phyloP scores from a whole-genome alignment of 2,797 vertebrate species.

The Benthosema pterotum region DNA sequence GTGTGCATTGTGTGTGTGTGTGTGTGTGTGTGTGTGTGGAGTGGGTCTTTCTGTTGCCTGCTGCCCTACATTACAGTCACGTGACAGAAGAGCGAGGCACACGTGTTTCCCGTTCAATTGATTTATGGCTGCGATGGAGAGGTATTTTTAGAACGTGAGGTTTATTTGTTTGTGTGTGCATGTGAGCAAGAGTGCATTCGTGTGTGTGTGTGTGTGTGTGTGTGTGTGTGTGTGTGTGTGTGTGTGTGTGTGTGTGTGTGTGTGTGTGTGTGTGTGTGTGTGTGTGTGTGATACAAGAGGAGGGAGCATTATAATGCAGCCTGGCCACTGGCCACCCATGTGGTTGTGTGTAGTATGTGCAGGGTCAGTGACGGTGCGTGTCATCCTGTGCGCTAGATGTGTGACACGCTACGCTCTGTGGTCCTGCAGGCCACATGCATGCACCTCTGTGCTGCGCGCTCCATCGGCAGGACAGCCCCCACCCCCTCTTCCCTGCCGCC shows the following conservation, averaged over 20 bases:
- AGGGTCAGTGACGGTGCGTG: constrained; percentile 19
- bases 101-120: neutral
- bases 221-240: constrained; percentile 22
- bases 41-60: neutral
- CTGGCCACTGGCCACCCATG: constrained; percentile 23
- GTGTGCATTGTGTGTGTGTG: neutral
- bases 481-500: too few relatives aligned
- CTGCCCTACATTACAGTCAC: neutral
- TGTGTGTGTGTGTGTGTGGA: neutral
- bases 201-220: constrained; percentile 9
- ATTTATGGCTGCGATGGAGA: neutral
- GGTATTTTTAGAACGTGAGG: neutral
- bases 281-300: neutral
- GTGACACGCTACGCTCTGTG: constrained; percentile 19
- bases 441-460: constrained; percentile 21
- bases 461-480: too few relatives aligned
- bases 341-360: constrained; percentile 20
- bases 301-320: constrained; percentile 52
- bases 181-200: neutral
- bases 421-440: constrained; percentile 30
- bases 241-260: constrained; percentile 24
- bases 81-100: neutral
- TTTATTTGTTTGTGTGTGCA: too few relatives aligned
- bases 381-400: constrained; percentile 15
- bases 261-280: neutral